These are phyloP conservation scores for Galaxea fascicularis DNA, from an alignment of 92 coral and sea anemone species.

Conservation along the genomic window DNA sequence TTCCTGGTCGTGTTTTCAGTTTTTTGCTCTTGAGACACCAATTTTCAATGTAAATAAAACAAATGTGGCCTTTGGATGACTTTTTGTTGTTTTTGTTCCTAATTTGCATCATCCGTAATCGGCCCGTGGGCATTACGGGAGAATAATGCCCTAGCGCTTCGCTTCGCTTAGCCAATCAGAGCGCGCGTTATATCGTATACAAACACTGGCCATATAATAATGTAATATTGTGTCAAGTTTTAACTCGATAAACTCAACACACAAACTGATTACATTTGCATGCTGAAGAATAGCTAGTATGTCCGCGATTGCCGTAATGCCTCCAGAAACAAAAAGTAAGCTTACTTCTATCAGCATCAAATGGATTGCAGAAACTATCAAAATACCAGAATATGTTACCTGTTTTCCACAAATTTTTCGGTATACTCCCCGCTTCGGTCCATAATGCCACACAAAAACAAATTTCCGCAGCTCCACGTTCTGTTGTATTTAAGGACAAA, in stretches of 20 bases:
- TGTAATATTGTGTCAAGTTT: slow-evolving; percentile 4
- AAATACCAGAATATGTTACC: slow-evolving; percentile 1
- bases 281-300: slow-evolving; percentile 9
- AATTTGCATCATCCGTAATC: too few species aligned
- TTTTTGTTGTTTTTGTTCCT: too few species aligned
- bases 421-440: slow-evolving; percentile 9
- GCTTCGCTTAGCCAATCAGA: too few species aligned
- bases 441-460: background rate
- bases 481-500: slow-evolving; percentile 9
- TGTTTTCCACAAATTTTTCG: slow-evolving; percentile 7
- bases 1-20: too few species aligned
- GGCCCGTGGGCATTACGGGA: too few species aligned
- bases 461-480: background rate
- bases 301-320: background rate
- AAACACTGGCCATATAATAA: too few species aligned
- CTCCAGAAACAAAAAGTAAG: slow-evolving; percentile 1
- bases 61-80: too few species aligned
- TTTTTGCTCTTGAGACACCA: too few species aligned
- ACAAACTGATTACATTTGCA: slow-evolving; percentile 6
- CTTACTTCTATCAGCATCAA: background rate
- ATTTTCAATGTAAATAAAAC: too few species aligned
- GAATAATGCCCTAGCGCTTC: too few species aligned
- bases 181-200: too few species aligned
- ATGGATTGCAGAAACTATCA: background rate
- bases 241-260: slow-evolving; percentile 13